phyloP scores from a whole-genome alignment of 2,797 vertebrate species.

The Cyprinella venusta region DNA sequence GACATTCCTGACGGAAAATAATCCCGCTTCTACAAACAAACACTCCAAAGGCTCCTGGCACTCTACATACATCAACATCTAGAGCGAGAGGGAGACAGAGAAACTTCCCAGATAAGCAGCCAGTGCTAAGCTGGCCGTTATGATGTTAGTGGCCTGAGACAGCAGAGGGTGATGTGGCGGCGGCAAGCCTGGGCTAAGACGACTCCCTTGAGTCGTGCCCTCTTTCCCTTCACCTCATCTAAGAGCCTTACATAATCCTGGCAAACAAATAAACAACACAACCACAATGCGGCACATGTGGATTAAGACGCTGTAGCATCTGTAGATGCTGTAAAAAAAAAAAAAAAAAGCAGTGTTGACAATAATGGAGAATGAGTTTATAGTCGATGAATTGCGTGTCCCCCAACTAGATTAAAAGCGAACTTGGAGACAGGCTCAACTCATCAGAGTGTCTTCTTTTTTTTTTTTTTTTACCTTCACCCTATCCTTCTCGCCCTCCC shows the following conservation, averaged over 20 bases:
- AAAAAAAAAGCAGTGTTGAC: constrained; percentile 1
- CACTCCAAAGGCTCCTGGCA: constrained; percentile 36
- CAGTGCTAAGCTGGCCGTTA: constrained; percentile 8
- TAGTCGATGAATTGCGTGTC: neutral
- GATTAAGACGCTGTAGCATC: constrained; percentile 17
- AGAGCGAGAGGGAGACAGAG: neutral
- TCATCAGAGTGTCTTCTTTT: constrained; percentile 43
- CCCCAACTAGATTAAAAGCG: constrained; percentile 4
- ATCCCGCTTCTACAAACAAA: constrained; percentile 46
- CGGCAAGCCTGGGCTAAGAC: neutral
- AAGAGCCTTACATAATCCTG: constrained; percentile 42
- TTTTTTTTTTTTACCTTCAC: constrained; percentile 46
- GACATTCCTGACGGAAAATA: constrained; percentile 47
- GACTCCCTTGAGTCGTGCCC: constrained; percentile 15
- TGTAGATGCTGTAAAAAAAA: neutral
- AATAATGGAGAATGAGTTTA: constrained; percentile 19
- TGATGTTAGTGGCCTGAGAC: constrained; percentile 23
- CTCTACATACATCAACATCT: constrained; percentile 40
- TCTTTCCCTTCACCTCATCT: constrained; percentile 18
- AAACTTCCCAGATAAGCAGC: constrained; percentile 13
- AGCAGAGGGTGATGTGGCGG: constrained; percentile 31
- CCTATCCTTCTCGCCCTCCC: constrained; percentile 27
- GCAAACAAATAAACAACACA: constrained; percentile 40
- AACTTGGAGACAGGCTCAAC: constrained; percentile 34
- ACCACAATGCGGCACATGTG: constrained; percentile 30